These are phyloP conservation scores for Drosophila setosimentum DNA, from an alignment of 2,888 invertebrate species.

Conservation along the genomic window DNA sequence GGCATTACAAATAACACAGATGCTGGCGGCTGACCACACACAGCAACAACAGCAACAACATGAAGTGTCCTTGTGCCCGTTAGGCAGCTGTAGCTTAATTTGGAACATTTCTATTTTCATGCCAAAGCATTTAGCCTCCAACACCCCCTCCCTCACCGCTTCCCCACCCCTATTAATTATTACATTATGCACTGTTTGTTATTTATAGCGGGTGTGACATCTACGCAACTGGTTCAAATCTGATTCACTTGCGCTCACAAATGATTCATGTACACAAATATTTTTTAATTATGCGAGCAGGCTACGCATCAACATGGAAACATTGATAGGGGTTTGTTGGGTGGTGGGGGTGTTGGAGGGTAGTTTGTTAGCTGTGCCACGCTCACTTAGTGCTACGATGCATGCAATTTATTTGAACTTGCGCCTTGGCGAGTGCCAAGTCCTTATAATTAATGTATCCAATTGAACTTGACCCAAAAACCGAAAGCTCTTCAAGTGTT, in stretches of 20 bases:
- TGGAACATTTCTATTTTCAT: conserved; percentile 75
- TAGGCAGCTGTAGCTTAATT: conserved; percentile 65
- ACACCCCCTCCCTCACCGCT: conserved; percentile 1
- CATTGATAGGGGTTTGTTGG: neutral
- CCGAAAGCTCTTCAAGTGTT: conserved; percentile 11
- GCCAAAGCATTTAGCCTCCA: conserved; percentile 36
- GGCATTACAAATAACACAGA: conserved; percentile 54
- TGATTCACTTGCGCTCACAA: conserved; percentile 41
- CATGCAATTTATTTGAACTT: conserved; percentile 67
- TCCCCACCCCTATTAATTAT: conserved; percentile 3
- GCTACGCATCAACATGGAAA: conserved; percentile 22
- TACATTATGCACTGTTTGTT: conserved; percentile 54
- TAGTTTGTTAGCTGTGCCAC: conserved; percentile 15
- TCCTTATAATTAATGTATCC: conserved; percentile 76
- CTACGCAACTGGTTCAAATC: conserved; percentile 60
- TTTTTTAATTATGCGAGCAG: conserved; percentile 55
- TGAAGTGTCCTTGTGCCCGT: conserved; percentile 72
- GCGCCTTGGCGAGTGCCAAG: conserved; percentile 59
- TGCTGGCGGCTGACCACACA: conserved; percentile 39
- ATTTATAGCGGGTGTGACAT: conserved; percentile 56
- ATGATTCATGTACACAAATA: conserved; percentile 57
- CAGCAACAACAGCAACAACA: conserved; percentile 10
- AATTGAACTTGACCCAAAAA: conserved; percentile 78
- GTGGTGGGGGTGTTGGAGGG: neutral
- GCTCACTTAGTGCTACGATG: conserved; percentile 55